Evolutionary conservation across 2,888 invertebrate species (phyloP).

Genomic region (Drosophila rubida): DNA sequence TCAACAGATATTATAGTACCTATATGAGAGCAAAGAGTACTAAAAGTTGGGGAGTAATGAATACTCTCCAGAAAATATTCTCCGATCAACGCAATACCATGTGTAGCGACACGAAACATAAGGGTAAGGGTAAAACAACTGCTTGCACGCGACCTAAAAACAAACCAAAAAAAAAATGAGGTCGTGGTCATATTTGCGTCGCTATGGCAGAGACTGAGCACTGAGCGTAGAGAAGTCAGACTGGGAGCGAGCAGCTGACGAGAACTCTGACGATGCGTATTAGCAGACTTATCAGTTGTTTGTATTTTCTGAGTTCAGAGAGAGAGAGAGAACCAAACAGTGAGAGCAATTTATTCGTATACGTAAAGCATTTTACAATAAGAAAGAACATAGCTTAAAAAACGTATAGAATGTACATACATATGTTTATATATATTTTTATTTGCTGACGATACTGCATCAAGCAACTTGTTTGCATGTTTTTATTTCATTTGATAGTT

Average conservation of each 20-base stretch:
- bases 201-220: slow-evolving; percentile 15
- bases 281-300: slow-evolving; percentile 40
- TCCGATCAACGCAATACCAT: background rate
- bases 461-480: slow-evolving; percentile 52
- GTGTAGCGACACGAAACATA: background rate
- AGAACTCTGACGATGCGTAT: slow-evolving; percentile 12
- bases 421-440: slow-evolving; percentile 1
- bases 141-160: slow-evolving; percentile 74
- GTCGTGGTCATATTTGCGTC: slow-evolving; percentile 69
- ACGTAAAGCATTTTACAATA: slow-evolving; percentile 21
- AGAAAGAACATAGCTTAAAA: background rate
- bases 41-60: too few relatives aligned
- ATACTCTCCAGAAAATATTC: background rate
- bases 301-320: slow-evolving; percentile 2
- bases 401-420: slow-evolving; percentile 10
- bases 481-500: slow-evolving; percentile 35
- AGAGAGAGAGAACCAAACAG: slow-evolving; percentile 7
- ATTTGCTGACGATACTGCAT: slow-evolving; percentile 2
- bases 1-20: too few relatives aligned
- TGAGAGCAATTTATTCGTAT: background rate
- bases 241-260: slow-evolving; percentile 29
- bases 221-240: slow-evolving; percentile 5
- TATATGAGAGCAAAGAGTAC: too few relatives aligned
- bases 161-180: slow-evolving; percentile 60
- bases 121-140: slow-evolving; percentile 3